A percentile compares a stretch with the other conserved stretches of the same genome.
Evolutionary conservation across 2,797 vertebrate species (phyloP).

Genomic region (Argentina silus): DNA sequence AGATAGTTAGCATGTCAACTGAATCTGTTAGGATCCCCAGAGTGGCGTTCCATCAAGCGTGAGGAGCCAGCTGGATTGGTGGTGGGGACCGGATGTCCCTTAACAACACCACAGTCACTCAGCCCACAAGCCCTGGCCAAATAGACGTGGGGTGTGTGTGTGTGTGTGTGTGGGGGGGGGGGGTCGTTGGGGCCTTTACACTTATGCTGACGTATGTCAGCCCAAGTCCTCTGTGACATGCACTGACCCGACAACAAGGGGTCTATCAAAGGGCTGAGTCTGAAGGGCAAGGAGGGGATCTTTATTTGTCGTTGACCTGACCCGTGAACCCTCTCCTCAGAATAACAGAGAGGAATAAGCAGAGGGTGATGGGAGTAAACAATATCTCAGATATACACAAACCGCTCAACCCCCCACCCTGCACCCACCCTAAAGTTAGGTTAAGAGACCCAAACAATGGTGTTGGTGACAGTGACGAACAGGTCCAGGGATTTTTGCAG

Average conservation of each 20-base stretch:
- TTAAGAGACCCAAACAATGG: background rate
- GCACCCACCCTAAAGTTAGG: background rate
- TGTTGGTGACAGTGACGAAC: background rate
- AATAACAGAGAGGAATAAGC: background rate
- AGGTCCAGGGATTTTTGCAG: conserved; percentile 78
- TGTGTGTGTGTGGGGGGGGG: background rate
- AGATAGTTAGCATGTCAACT: conserved; percentile 82
- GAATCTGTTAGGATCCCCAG: conserved; percentile 75
- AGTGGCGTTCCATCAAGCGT: conserved; percentile 72
- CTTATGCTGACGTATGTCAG: conserved; percentile 46
- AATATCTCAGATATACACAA: background rate
- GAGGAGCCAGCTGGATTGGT: conserved; percentile 24
- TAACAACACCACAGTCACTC: conserved; percentile 71
- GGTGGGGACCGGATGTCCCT: conserved; percentile 71
- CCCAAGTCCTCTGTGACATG: conserved; percentile 59
- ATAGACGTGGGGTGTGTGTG: conserved; percentile 57
- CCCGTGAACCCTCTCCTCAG: conserved; percentile 20
- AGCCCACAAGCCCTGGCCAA: conserved; percentile 65
- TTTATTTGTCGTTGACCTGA: conserved; percentile 58
- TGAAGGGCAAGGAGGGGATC: conserved; percentile 59
- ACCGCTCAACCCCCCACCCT: no score
- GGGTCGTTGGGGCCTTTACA: conserved; percentile 38
- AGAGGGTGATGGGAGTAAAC: conserved; percentile 13
- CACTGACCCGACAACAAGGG: conserved; percentile 74
- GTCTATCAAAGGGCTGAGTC: conserved; percentile 56